Base-by-base conservation (phyloP, 37 sponge, comb jelly and placozoan species). In the Crambe crambe region DNA sequence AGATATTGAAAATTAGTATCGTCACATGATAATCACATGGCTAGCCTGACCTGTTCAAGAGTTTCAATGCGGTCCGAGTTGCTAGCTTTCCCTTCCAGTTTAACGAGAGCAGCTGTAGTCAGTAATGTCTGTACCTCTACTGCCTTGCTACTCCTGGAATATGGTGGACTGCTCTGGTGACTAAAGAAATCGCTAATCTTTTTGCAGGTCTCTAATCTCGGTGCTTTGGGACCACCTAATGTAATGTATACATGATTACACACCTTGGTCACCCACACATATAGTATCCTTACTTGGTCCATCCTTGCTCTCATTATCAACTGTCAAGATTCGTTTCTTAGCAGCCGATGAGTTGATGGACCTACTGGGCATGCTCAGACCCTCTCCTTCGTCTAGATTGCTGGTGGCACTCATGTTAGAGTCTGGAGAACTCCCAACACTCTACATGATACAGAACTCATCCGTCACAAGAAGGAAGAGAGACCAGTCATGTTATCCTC, bases 141-240 rank as follows among this genome's bases (percentile, higher is more conserved):
- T 12, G 1, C 31, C 67, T 35, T 8, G n/a, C 37, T 38, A 20
- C 41, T 37, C 70, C 30, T 62, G 8, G 64, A 62, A 62, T 30
- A 6, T 20, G 30, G n/a, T 18, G n/a, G n/a, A n/a, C n/a, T 68
- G 4, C 39, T 42, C 58, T 56, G 74, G 25, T 44, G 74, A 29
- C 10, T 12, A 65, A 82, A 86, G 44, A 76, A 86, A 36, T 76
- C 83, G 68, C 79, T 90, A 63, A 86, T 81, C 63, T 86, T 90
- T 40, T 38, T 73, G 26, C 60, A 68, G 22, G 80, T 35, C 2
- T 69, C 86, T 1, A 73, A 30, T 30, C 30, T 80, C 37, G 75
- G 42, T 47, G 12, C 12, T 47, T 47, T 47, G 51, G 10, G 6
- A 12, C 51, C 12, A 47, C 51, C 51, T 47, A n/a, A n/a, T n/a